These are phyloP conservation scores for Pseudochirops cupreus DNA, from an alignment of 2,797 vertebrate species.

Conservation along the genomic window DNA sequence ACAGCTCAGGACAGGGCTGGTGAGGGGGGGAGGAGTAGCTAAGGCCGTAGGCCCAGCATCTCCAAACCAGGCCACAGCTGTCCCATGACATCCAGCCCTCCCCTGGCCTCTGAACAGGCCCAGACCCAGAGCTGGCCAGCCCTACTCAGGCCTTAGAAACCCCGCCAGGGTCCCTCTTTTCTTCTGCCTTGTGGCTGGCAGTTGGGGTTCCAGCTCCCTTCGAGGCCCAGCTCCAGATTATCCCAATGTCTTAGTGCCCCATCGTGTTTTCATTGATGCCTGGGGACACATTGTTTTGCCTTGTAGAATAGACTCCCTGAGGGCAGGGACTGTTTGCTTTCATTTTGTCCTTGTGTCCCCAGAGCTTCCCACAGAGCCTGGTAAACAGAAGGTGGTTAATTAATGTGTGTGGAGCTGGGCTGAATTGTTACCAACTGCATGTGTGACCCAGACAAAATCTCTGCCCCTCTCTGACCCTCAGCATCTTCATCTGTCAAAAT, in stretches of 20 bases:
- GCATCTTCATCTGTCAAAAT: background rate
- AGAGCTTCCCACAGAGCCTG: background rate
- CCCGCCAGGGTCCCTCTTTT: background rate
- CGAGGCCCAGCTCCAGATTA: background rate
- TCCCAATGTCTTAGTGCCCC: background rate
- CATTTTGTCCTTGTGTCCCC: background rate
- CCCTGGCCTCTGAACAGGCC: no score
- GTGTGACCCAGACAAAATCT: background rate
- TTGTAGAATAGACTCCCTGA: background rate
- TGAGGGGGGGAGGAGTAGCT: background rate
- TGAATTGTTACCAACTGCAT: background rate
- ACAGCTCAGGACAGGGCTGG: background rate
- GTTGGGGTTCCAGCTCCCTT: background rate
- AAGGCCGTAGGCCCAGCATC: no score
- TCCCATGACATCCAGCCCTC: background rate
- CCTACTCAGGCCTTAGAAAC: no score
- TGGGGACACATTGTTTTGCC: background rate
- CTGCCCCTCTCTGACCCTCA: background rate
- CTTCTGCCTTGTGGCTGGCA: no score
- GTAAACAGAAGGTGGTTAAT: background rate
- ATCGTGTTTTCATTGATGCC: background rate
- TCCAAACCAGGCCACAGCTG: background rate
- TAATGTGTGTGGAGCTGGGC: background rate
- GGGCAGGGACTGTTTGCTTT: background rate
- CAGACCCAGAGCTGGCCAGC: background rate